phyloP scores from a whole-genome alignment of 2,113 vertebrate species.

The Formicarius rufipectus region DNA sequence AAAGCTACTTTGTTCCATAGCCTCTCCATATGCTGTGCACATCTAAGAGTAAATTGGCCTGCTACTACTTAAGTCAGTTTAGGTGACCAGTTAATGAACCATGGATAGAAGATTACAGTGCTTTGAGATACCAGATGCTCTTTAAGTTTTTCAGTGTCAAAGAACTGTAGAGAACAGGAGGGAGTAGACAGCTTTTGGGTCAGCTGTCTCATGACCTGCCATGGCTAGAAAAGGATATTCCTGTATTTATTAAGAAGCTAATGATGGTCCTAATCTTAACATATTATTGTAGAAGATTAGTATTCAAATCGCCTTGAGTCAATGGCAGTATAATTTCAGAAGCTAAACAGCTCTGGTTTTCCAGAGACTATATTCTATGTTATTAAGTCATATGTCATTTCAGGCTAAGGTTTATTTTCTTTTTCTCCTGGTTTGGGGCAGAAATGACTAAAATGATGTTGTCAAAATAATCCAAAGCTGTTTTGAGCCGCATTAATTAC shows the following conservation, averaged over 20 bases:
- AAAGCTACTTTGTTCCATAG: neutral
- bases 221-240: neutral
- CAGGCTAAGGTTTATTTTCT: neutral
- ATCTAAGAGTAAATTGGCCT: neutral
- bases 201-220: neutral
- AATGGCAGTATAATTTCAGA: constrained; percentile 6
- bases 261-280: constrained; percentile 7
- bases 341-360: neutral
- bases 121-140: neutral
- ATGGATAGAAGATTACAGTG: neutral
- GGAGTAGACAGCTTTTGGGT: neutral
- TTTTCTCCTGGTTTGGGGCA: neutral
- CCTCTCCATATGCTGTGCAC: neutral
- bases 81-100: neutral
- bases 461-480: neutral
- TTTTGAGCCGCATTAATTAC: neutral
- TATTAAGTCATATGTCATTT: neutral
- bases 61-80: neutral
- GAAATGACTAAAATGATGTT: neutral
- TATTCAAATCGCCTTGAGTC: neutral
- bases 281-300: neutral
- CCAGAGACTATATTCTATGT: neutral
- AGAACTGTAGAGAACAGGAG: neutral
- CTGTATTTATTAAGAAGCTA: constrained; percentile 23
- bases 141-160: neutral